Conservation (phyloP, 2,888 invertebrate genomes). For the Macrophya alboannulata region DNA sequence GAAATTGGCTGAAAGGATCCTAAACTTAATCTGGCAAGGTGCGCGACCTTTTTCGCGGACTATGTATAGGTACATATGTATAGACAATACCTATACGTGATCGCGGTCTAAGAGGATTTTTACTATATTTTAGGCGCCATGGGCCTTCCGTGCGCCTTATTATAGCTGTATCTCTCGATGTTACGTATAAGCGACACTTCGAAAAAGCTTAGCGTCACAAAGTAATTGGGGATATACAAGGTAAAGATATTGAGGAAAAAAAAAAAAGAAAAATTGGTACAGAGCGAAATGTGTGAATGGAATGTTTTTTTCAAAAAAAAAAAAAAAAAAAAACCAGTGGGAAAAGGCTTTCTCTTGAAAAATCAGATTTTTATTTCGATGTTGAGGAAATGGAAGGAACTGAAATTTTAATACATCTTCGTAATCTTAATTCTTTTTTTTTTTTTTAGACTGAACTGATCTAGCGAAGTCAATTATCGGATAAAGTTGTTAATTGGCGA, state of each 20-base stretch:
- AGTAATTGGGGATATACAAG: conserved; percentile 37
- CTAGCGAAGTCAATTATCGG: background rate
- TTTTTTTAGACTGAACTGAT: background rate
- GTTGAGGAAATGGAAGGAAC: too few species aligned
- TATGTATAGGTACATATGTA: background rate
- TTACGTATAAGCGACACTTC: conserved; percentile 14
- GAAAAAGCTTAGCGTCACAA: conserved; percentile 39
- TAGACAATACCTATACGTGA: conserved; percentile 4
- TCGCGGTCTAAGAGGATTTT: conserved; percentile 51
- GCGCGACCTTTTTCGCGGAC: background rate
- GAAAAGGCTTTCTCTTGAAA: background rate
- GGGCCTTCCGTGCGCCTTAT: background rate
- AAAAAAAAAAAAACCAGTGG: too few species aligned
- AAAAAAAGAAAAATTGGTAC: background rate
- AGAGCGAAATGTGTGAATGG: background rate
- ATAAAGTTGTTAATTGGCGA: too few species aligned
- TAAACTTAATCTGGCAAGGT: conserved; percentile 21
- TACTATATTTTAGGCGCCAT: conserved; percentile 3
- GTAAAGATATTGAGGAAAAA: background rate
- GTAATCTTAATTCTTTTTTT: too few species aligned
- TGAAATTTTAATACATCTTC: too few species aligned
- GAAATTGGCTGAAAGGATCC: conserved; percentile 30
- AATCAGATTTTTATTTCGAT: too few species aligned
- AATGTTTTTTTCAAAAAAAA: background rate
- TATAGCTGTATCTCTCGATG: conserved; percentile 22